Evolutionary conservation across 2,797 vertebrate species (phyloP), one percentile per base, ranked within the genome.

Genomic region (Hyperoplus immaculatus): DNA sequence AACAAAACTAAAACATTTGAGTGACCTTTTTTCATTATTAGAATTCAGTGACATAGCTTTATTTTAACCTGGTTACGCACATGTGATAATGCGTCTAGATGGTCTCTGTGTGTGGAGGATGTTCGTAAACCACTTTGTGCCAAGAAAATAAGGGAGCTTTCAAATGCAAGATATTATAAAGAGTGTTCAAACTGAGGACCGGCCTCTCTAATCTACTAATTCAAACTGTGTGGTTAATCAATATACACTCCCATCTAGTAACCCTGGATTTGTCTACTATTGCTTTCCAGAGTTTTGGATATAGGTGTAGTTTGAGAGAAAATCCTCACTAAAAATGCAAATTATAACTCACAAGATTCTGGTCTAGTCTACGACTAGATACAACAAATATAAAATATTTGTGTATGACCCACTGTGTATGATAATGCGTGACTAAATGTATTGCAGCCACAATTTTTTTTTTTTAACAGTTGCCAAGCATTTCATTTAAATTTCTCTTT

Each of bases 121-220:
- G 72, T 91, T 81, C 84, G 51, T 82, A 78, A 86, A 83, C 80
- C 75, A 88, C 80, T 84, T 89, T 81, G 83, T 89, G 88, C 85
- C 88, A 83, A 89, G 74, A 80, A 66, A 82, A 87, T 75, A 90
- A 89, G 80, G 84, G 84, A 88, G 77, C 59, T 80, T 84, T 81
- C 67, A 68, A 62, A 60, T 75, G 69, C 71, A 75, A 81, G 42
- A 71, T 79, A 49, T 78, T 87, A 61, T 39, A 83, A 69, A 75
- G 29, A 62, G 75, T 41, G 64, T 87, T 79, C 46, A 63, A 74
- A 59, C 38, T 66, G 67, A 83, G 51, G 65, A 81, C 47, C 50
- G 55, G 53, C 71, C 67, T 69, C 54, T 65, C 54, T 53, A 56
- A 75, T 86, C 57, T 81, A 72, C 84, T 78, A 65, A 63, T 78